These are phyloP conservation scores for Vombatus ursinus DNA, from an alignment of 2,113 vertebrate species.

Conservation along the genomic window DNA sequence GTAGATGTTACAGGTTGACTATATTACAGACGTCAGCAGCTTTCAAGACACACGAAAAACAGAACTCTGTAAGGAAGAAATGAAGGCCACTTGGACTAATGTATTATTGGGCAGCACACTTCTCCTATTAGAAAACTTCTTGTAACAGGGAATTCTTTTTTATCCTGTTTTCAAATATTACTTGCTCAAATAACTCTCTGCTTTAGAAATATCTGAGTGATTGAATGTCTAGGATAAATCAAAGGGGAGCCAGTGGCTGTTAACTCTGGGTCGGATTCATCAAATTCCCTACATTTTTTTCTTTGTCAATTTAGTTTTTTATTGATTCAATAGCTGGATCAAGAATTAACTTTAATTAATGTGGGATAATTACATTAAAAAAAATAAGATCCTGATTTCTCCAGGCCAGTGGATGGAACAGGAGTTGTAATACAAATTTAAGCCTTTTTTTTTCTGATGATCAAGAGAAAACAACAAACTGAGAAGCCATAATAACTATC, in stretches of 20 bases:
- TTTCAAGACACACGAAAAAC: not conserved
- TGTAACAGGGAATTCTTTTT: not conserved
- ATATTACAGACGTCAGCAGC: not conserved
- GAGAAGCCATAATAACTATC: not conserved
- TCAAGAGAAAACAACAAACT: not conserved
- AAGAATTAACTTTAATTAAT: not conserved
- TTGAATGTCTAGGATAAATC: not conserved
- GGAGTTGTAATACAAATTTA: not conserved
- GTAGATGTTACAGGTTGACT: slow-evolving; percentile 1
- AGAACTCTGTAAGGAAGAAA: not conserved
- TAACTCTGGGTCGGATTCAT: not conserved
- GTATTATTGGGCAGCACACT: not conserved
- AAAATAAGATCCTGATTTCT: not conserved
- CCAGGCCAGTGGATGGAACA: not conserved
- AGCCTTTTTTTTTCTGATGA: not conserved
- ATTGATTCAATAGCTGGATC: not conserved
- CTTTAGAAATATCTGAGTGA: not conserved
- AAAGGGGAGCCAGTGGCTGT: not conserved
- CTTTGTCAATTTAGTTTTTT: not conserved
- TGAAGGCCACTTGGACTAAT: not conserved
- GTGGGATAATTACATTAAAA: not conserved
- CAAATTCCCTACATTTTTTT: not conserved
- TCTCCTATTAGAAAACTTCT: not conserved
- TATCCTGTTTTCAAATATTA: not conserved
- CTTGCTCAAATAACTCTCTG: not conserved